These are phyloP conservation scores for Papilio elwesi DNA, from an alignment of 2,888 invertebrate species.

Conservation along the genomic window DNA sequence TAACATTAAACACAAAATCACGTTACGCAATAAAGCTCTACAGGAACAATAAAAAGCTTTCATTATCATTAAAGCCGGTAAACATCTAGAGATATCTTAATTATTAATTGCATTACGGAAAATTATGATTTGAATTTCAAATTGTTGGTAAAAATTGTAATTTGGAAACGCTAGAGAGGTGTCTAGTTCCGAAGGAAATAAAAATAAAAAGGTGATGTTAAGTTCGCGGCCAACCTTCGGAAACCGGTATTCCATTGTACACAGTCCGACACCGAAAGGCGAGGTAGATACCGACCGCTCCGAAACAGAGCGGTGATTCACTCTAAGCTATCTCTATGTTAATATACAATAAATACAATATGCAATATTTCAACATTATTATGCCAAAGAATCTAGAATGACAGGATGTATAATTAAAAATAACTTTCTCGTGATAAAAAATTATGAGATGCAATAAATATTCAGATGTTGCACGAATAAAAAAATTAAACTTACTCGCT, in stretches of 20 bases:
- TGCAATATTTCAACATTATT: slow-evolving; percentile 27
- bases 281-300: slow-evolving; percentile 54
- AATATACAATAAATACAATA: slow-evolving; percentile 25
- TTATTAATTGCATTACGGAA: too few relatives aligned
- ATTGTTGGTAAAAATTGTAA: slow-evolving; percentile 9
- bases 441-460: slow-evolving; percentile 3
- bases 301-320: slow-evolving; percentile 55
- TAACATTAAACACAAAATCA: slow-evolving; percentile 18
- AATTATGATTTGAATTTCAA: background rate
- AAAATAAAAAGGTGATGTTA: slow-evolving; percentile 49
- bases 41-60: slow-evolving; percentile 22
- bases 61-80: slow-evolving; percentile 12
- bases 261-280: slow-evolving; percentile 50
- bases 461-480: slow-evolving; percentile 21
- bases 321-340: slow-evolving; percentile 24
- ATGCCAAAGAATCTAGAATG: slow-evolving; percentile 9
- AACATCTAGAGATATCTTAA: background rate
- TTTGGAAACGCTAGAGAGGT: slow-evolving; percentile 28
- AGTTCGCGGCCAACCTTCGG: slow-evolving; percentile 55
- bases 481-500: slow-evolving; percentile 73
- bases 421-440: slow-evolving; percentile 2
- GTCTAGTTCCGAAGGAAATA: slow-evolving; percentile 42
- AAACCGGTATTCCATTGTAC: slow-evolving; percentile 53
- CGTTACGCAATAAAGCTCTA: slow-evolving; percentile 33
- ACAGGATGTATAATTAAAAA: background rate